These are phyloP conservation scores for Sebastes trivittatus DNA, from an alignment of 2,797 vertebrate species.

Conservation along the genomic window DNA sequence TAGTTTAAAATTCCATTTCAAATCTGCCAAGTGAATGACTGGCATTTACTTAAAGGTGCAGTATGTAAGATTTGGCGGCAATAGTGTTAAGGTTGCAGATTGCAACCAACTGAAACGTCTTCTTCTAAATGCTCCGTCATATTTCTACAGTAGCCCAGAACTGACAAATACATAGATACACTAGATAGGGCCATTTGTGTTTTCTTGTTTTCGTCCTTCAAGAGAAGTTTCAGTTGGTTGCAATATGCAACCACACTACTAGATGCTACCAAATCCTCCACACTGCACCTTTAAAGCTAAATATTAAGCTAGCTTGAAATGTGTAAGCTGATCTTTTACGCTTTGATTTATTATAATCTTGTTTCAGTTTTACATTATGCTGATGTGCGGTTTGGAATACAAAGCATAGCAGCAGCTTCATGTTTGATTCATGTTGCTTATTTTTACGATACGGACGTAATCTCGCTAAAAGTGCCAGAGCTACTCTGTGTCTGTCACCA, in stretches of 20 bases:
- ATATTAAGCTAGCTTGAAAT: neutral
- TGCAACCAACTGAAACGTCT: no score
- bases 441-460: neutral
- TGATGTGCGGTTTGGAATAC: neutral
- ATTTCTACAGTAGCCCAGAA: no score
- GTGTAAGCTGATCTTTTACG: neutral
- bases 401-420: neutral
- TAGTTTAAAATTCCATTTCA: neutral
- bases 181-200: no score
- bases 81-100: no score
- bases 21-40: neutral
- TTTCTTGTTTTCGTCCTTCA: no score
- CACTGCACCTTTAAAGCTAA: no score
- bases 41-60: neutral
- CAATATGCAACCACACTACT: no score
- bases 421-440: neutral
- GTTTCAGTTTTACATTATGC: neutral
- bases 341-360: slow-evolving; percentile 15
- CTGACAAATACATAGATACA: no score
- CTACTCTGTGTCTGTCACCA: neutral
- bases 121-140: no score
- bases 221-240: no score
- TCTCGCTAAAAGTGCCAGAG: neutral
- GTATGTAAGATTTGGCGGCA: no score
- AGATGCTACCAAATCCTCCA: no score